A percentile compares a stretch with the other conserved stretches of the same genome.
Evolutionary conservation across 2,888 invertebrate genomes (phyloP).

Genomic region (Malacosoma neustria): DNA sequence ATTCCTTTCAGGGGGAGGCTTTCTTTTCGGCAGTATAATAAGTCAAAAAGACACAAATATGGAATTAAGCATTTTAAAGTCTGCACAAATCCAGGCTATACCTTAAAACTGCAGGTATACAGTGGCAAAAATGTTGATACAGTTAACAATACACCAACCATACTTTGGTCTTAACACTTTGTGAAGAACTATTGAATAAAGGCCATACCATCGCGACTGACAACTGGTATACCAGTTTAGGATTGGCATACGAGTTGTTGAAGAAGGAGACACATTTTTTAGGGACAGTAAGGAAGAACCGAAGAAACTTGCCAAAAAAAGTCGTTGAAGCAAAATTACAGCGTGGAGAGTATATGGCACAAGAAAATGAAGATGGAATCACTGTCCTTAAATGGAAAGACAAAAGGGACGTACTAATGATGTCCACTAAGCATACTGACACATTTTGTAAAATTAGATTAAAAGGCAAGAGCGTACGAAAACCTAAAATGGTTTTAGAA

Average conservation of each 20-base stretch:
- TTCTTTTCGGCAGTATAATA: slow-evolving; percentile 23
- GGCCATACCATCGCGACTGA: slow-evolving; percentile 26
- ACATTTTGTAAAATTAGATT: slow-evolving; percentile 11
- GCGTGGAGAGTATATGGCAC: slow-evolving; percentile 17
- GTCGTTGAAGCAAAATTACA: slow-evolving; percentile 25
- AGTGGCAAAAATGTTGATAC: slow-evolving; percentile 21
- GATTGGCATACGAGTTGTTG: slow-evolving; percentile 24
- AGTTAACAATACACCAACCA: slow-evolving; percentile 20
- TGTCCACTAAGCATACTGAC: slow-evolving; percentile 28
- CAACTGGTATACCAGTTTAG: slow-evolving; percentile 29
- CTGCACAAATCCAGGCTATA: slow-evolving; percentile 24
- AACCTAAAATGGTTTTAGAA: slow-evolving; percentile 20
- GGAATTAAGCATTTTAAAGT: slow-evolving; percentile 28
- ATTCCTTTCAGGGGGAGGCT: slow-evolving; percentile 21
- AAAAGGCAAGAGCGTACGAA: slow-evolving; percentile 17
- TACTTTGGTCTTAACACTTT: slow-evolving; percentile 22
- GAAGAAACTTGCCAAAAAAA: slow-evolving; percentile 23
- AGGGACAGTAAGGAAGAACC: slow-evolving; percentile 30
- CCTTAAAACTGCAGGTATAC: slow-evolving; percentile 18
- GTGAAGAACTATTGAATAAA: slow-evolving; percentile 19
- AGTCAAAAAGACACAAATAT: slow-evolving; percentile 19
- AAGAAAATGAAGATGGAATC: slow-evolving; percentile 24
- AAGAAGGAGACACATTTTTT: slow-evolving; percentile 26
- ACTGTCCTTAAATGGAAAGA: slow-evolving; percentile 21
- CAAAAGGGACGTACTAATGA: slow-evolving; percentile 17